phyloP scores from a whole-genome alignment of 2,888 invertebrate genomes.

The Melinaea menophilus region DNA sequence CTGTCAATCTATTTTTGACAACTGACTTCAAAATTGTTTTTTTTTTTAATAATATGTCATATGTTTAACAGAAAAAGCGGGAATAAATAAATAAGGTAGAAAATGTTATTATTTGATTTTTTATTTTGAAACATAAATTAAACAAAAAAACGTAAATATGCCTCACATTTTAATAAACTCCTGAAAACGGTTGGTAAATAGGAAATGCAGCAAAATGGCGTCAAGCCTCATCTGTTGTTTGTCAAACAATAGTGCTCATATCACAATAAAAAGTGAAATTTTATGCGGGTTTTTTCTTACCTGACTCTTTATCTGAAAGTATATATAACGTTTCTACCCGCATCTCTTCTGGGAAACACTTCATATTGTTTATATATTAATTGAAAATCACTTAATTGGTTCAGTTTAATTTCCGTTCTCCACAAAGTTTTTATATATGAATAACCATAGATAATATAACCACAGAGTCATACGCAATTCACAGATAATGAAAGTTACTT shows the following conservation, averaged over 20 bases:
- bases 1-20: too few relatives aligned
- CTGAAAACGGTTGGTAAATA: constrained; percentile 37
- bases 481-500: too few relatives aligned
- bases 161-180: constrained; percentile 12
- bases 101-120: constrained; percentile 1
- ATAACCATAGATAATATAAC: too few relatives aligned
- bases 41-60: too few relatives aligned
- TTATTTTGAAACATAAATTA: background rate
- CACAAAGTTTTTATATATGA: too few relatives aligned
- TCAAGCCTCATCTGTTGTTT: constrained; percentile 41
- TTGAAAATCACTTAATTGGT: constrained; percentile 11
- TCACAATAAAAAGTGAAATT: constrained; percentile 63
- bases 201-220: constrained; percentile 46
- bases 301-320: constrained; percentile 47
- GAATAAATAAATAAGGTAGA: too few relatives aligned
- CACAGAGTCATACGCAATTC: too few relatives aligned
- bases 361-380: constrained; percentile 44
- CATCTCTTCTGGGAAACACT: constrained; percentile 53
- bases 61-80: too few relatives aligned
- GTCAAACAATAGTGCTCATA: constrained; percentile 47
- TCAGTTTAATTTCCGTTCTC: too few relatives aligned
- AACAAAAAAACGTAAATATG: background rate
- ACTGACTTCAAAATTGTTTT: too few relatives aligned
- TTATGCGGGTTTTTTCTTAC: constrained; percentile 51
- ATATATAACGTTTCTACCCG: constrained; percentile 47